Conservation (phyloP, 2,113 vertebrate genomes). For the Diphyllodes magnificus region DNA sequence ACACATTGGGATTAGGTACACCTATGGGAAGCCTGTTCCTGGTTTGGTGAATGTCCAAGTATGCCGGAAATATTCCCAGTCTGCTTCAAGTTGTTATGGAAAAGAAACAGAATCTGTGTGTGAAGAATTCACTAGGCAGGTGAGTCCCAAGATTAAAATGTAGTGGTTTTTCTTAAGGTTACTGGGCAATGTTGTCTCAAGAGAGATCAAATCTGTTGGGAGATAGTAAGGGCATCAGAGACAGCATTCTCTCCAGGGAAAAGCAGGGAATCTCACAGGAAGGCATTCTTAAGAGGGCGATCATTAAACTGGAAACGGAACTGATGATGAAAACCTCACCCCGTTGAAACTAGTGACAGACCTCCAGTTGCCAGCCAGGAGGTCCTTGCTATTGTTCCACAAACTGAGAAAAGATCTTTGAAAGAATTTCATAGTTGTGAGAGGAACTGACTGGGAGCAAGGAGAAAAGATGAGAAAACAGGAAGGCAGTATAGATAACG, state of each 20-base stretch:
- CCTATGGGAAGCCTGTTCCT: slow-evolving; percentile 72
- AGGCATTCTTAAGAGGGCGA: background rate
- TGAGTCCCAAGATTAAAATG: background rate
- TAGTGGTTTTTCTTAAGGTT: background rate
- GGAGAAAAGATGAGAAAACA: background rate
- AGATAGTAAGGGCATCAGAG: background rate
- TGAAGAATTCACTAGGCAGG: slow-evolving; percentile 57
- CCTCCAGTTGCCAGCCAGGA: background rate
- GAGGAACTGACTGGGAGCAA: background rate
- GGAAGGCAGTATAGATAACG: background rate
- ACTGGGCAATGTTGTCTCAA: background rate
- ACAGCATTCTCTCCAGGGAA: background rate
- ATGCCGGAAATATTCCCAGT: slow-evolving; percentile 60
- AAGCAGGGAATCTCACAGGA: background rate
- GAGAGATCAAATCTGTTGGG: background rate
- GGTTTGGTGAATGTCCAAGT: slow-evolving; percentile 51
- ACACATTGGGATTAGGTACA: slow-evolving; percentile 55
- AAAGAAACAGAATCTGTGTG: slow-evolving; percentile 60
- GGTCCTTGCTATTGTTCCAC: background rate
- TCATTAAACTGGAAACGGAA: background rate
- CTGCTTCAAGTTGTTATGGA: slow-evolving; percentile 37
- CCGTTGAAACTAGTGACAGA: background rate
- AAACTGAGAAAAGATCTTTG: background rate
- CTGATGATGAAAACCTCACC: background rate
- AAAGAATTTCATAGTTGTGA: background rate